These are phyloP conservation scores for Nephila pilipes DNA, from an alignment of 1,140 invertebrate species.

Conservation along the genomic window DNA sequence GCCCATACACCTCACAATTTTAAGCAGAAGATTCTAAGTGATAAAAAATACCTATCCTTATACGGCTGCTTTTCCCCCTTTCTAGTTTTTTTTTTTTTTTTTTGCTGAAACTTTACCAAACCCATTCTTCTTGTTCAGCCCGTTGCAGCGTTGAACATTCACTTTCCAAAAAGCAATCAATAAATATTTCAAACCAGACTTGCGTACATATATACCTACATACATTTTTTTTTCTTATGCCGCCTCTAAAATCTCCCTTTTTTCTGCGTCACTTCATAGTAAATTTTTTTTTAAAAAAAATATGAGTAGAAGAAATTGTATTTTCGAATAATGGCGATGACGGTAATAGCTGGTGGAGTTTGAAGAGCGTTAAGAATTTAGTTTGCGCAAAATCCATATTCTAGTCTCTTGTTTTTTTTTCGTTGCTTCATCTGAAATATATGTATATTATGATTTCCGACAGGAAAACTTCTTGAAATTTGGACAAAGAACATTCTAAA, in stretches of 20 bases:
- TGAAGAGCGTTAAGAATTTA: constrained; percentile 15
- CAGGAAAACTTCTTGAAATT: neutral
- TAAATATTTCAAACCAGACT: constrained; percentile 18
- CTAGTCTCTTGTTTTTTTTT: neutral
- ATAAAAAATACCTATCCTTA: constrained; percentile 19
- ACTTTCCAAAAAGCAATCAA: neutral
- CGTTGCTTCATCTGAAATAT: neutral
- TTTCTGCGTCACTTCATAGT: neutral
- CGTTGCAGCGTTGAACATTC: constrained; percentile 5
- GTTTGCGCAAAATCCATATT: neutral
- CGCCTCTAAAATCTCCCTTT: neutral
- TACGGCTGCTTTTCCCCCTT: neutral
- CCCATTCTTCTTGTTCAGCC: constrained; percentile 5
- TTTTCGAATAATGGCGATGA: constrained; percentile 26
- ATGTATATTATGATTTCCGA: neutral
- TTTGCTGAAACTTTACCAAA: neutral
- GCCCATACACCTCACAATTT: neutral
- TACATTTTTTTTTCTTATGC: neutral
- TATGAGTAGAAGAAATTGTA: neutral
- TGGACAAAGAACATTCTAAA: no score
- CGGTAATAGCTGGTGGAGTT: constrained; percentile 3
- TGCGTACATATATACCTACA: neutral
- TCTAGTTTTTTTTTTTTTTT: neutral
- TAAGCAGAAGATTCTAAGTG: neutral
- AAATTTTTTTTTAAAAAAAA: neutral